phyloP scores from a whole-genome alignment of 2,888 invertebrate species.

The Holacanthella duospinosa region DNA sequence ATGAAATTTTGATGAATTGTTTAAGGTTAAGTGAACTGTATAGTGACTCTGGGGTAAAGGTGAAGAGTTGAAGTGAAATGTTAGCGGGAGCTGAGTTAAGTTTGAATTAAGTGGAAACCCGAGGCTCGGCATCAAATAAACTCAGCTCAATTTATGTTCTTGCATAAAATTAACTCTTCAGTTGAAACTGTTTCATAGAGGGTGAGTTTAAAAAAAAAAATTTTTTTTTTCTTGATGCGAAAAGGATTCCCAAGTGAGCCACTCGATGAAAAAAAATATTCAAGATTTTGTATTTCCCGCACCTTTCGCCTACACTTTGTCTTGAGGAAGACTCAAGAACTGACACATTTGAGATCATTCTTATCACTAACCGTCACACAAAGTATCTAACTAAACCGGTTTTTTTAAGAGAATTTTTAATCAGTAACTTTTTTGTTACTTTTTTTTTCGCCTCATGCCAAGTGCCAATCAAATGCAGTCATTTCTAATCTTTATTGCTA shows the following conservation, averaged over 20 bases:
- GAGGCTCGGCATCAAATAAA: background rate
- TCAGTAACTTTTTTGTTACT: background rate
- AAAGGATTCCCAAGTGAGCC: background rate
- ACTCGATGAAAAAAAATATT: background rate
- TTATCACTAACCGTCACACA: no score
- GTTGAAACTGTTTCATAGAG: no score
- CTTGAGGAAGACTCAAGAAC: no score
- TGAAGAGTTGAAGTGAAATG: background rate
- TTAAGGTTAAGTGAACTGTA: background rate
- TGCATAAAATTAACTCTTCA: background rate
- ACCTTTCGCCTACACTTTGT: background rate
- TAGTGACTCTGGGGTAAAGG: no score
- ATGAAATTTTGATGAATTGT: background rate
- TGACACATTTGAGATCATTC: background rate
- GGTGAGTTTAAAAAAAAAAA: no score
- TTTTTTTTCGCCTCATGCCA: background rate
- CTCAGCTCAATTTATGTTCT: background rate
- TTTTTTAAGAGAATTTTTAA: background rate
- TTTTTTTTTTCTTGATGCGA: background rate
- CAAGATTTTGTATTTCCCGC: no score
- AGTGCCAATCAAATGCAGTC: background rate
- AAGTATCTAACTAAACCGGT: no score
- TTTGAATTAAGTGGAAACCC: background rate
- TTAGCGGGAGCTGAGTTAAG: background rate
- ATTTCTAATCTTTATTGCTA: background rate